A percentile compares a stretch with the other conserved stretches of the same genome.
phyloP scores from a whole-genome alignment of 2,888 invertebrate genomes.

The Capitulum mitella region DNA sequence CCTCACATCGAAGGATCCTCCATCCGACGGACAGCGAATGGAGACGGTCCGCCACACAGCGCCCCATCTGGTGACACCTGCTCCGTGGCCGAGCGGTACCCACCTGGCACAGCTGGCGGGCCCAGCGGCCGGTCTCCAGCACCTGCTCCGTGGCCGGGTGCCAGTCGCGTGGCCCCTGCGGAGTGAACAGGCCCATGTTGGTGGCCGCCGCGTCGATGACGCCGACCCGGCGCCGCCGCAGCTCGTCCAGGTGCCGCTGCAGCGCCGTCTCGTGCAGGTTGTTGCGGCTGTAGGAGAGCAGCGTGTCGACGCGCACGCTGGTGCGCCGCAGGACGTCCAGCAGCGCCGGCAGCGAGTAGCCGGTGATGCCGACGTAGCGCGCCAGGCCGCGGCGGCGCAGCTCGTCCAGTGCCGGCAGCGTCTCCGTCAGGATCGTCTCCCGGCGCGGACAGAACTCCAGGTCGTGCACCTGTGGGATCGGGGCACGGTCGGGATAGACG shows the following conservation, averaged over 20 bases:
- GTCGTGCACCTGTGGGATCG: conserved; percentile 90
- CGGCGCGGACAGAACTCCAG: conserved; percentile 68
- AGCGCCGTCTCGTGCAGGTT: conserved; percentile 73
- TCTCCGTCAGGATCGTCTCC: conserved; percentile 71
- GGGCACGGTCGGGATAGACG: too few relatives aligned
- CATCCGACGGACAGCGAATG: too few relatives aligned
- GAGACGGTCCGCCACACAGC: too few relatives aligned
- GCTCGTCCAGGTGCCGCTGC: conserved; percentile 55
- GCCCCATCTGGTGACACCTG: too few relatives aligned
- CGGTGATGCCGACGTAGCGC: conserved; percentile 48
- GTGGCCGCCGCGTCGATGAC: conserved; percentile 78
- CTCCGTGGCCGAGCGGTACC: too few relatives aligned
- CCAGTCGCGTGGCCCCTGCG: conserved; percentile 66
- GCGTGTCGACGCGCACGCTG: conserved; percentile 57
- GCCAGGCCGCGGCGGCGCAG: conserved; percentile 61
- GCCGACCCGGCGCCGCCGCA: neutral
- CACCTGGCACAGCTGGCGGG: neutral
- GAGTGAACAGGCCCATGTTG: conserved; percentile 73
- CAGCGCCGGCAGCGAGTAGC: conserved; percentile 69
- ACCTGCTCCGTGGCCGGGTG: conserved; percentile 57
- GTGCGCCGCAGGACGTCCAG: conserved; percentile 62
- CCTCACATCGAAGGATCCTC: too few relatives aligned
- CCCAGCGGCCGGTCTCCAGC: neutral
- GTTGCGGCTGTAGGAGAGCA: conserved; percentile 71
- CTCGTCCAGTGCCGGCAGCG: conserved; percentile 69